A percentile compares a stretch with the other conserved stretches of the same genome.
These are phyloP conservation scores for Acleris cristana DNA, from an alignment of 2,888 invertebrate genomes.

Conservation along the genomic window DNA sequence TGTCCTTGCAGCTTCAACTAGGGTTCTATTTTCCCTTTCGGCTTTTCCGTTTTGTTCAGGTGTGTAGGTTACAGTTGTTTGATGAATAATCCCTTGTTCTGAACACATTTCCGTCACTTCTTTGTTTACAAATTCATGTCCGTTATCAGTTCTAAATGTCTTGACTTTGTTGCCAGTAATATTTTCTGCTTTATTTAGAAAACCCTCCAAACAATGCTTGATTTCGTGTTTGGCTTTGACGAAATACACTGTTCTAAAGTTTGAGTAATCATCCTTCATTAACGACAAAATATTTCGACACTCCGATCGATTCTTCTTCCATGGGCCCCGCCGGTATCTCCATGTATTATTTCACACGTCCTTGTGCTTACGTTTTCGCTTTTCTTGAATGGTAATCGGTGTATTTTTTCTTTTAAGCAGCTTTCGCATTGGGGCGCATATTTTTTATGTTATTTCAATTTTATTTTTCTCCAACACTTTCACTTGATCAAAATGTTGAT, in stretches of 20 bases:
- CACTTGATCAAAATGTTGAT: constrained; percentile 36
- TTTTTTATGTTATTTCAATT: too few species aligned
- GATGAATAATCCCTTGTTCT: constrained; percentile 46
- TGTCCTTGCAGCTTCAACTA: constrained; percentile 51
- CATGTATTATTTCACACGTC: constrained; percentile 44
- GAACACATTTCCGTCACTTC: constrained; percentile 41
- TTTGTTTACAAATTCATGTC: constrained; percentile 48
- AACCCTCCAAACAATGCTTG: constrained; percentile 36
- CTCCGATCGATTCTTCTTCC: constrained; percentile 41
- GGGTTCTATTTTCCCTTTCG: constrained; percentile 54
- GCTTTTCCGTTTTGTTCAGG: constrained; percentile 54
- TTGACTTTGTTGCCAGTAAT: constrained; percentile 45
- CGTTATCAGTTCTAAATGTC: constrained; percentile 48
- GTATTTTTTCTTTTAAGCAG: constrained; percentile 43
- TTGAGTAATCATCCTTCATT: constrained; percentile 39
- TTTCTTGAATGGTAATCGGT: constrained; percentile 38
- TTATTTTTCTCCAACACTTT: constrained; percentile 37
- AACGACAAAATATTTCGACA: constrained; percentile 36
- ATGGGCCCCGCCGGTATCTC: constrained; percentile 44
- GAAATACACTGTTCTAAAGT: constrained; percentile 38
- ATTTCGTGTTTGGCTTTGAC: constrained; percentile 36
- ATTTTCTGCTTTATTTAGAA: constrained; percentile 45
- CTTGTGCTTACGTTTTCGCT: constrained; percentile 40
- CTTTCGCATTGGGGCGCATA: constrained; percentile 35
- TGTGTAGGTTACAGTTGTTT: too few species aligned